Base-by-base conservation (phyloP, 2,113 vertebrate genomes). In the Callocephalon fimbriatum region DNA sequence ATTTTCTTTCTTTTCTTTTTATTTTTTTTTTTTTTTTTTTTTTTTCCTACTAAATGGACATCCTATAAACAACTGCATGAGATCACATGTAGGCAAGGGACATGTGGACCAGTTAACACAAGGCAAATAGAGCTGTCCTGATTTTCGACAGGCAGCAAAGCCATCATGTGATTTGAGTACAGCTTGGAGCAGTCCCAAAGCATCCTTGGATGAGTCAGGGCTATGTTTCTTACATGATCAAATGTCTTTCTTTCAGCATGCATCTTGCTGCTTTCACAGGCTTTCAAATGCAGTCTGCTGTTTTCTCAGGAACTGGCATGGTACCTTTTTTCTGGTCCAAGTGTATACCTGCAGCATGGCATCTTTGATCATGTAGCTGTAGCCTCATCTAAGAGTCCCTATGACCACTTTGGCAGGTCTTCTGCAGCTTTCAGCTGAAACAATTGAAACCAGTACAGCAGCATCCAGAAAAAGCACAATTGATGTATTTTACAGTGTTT, bases 141-240 rank as follows among this genome's bases (percentile, higher is more conserved):
- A 40, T 45, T 93, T 93, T 76, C 68, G 82, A 65, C 35, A 70
- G 90, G 51, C 13, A 92, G 8, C 44, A 79, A 86, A 76, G 3
- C 7, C 23, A 45, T 61, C 66, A 29, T 1, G 5, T 90, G 71
- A 67, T 47, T 45, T 38, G 22, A 67, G 12, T n/a, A 73, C 35
- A 62, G 62, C 85, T 83, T n/a, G 19, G 62, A 83, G 74, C 78
- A 76, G 53, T 72, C 81, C 58, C 61, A 75, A 32, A 90, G 12
- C 42, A 73, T 35, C 25, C 80, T 91, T 44, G 53, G 44, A 93
- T 94, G 92, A 95, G 71, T 97, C 95, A 93, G 74, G 66, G 40
- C 31, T 91, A 8, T 53, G 23, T 45, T 79, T 82, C 71, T 80
- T 88, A 56, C 32, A 4, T 65, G 82, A 66, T 44, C 31, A 76